Evolutionary conservation across 2,888 invertebrate genomes (phyloP), one percentile per base, ranked within the genome.

Genomic region (Mimachlamys varia): DNA sequence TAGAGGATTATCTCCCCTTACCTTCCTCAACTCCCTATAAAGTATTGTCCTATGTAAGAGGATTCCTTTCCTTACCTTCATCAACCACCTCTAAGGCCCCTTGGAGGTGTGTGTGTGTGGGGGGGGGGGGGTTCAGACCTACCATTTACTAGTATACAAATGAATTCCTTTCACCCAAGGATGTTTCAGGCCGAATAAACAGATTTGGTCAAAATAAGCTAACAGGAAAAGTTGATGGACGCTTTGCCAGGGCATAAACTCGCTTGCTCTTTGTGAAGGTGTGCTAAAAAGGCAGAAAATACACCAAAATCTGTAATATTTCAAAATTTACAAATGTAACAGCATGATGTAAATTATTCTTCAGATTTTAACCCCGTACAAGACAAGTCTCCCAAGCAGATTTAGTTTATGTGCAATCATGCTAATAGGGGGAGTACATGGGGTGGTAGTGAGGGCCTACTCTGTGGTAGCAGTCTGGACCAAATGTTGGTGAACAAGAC

Each of bases 391-490:
- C 76, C 10, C 27, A 76, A 33, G 33, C 76, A 33, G 4, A 76
- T 33, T 76, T 76, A 76, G 76, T 76, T 76, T 76, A 76, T 76
- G 17, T 76, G 12, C 76, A 76, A 33, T 76, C 76, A 76, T 62
- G 62, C 13, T 22, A 62, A 62, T 62, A n/a, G n/a, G 13, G 13
- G 62, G 62, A 19, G n/a, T 62, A 62, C 62, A n/a, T 62, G 27
- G 12, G n/a, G 76, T 76, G 76, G 76, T 33, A 33, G 76, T 27
- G 76, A 76, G 33, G 13, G 2, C 62, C 12, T 10, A 76, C 76
- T 33, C 76, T 33, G 33, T 76, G 76, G 76, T 76, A 76, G 27
- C 15, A 15, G 76, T 76, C 33, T 76, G 33, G 27, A 17, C 13
- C 33, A 27, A 76, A 76, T 76, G 7, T 76, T 33, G 19, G 19